Conservation (phyloP, 2,797 vertebrate genomes). For the Microhierax caerulescens region DNA sequence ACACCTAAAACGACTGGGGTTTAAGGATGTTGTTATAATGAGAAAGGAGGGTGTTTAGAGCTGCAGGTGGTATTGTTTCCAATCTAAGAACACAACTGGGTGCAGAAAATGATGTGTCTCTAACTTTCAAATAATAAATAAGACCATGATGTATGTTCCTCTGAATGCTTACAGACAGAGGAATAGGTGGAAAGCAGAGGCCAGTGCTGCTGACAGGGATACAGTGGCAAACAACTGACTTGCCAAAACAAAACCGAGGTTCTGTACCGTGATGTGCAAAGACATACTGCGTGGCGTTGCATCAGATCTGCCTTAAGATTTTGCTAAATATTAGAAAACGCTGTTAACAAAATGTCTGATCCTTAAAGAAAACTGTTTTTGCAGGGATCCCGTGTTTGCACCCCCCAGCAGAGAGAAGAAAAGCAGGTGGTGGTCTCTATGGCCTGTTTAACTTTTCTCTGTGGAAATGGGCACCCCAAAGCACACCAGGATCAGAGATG, state of each 20-base stretch:
- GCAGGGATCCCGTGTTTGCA: background rate
- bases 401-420: background rate
- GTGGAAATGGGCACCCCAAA: background rate
- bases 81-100: constrained; percentile 72
- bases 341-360: background rate
- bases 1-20: constrained; percentile 70
- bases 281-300: accelerated
- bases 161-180: background rate
- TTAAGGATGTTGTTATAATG: constrained; percentile 67
- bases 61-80: constrained; percentile 67
- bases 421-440: background rate
- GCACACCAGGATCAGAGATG: accelerated
- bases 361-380: background rate
- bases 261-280: accelerated
- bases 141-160: background rate
- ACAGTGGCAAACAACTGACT: background rate
- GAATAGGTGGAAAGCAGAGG: background rate
- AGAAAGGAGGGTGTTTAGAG: constrained; percentile 53
- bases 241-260: background rate
- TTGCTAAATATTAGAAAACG: background rate
- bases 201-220: background rate
- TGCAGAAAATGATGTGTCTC: constrained; percentile 28
- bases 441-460: background rate
- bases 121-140: constrained; percentile 48
- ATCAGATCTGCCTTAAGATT: background rate